Conservation (phyloP, 1,140 invertebrate species). For the Brachionus manjavacas region DNA sequence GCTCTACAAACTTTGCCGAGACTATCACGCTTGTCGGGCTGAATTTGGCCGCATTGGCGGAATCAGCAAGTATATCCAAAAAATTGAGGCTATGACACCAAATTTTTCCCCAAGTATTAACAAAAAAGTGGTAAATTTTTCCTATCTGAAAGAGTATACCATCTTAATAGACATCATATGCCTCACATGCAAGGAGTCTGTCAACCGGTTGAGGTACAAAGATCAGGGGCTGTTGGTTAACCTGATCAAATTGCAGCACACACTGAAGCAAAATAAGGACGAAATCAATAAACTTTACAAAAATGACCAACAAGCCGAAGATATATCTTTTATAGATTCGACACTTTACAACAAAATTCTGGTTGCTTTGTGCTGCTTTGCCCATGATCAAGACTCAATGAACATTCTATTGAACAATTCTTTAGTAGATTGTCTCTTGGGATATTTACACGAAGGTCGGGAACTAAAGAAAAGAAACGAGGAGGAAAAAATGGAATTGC, state of each 20-base stretch:
- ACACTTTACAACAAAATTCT: constrained; percentile 30
- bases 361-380: constrained; percentile 36
- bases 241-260: constrained; percentile 11
- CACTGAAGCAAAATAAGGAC: constrained; percentile 8
- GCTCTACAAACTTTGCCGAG: constrained; percentile 5
- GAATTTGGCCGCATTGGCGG: constrained; percentile 36
- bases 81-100: not conserved
- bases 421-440: constrained; percentile 12
- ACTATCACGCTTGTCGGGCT: constrained; percentile 34
- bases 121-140: not conserved
- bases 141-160: constrained; percentile 34
- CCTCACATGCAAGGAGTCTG: constrained; percentile 10
- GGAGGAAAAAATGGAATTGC: not conserved
- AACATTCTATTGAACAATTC: constrained; percentile 21
- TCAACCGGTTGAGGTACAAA: not conserved
- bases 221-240: not conserved
- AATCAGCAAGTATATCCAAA: not conserved
- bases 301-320: not conserved
- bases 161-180: constrained; percentile 29
- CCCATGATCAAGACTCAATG: constrained; percentile 42
- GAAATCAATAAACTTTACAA: constrained; percentile 26
- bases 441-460: not conserved
- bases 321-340: not conserved
- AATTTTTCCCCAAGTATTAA: not conserved
- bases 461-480: not conserved